Conservation (phyloP, 2,113 vertebrate species). For the Xyrauchen texanus region DNA sequence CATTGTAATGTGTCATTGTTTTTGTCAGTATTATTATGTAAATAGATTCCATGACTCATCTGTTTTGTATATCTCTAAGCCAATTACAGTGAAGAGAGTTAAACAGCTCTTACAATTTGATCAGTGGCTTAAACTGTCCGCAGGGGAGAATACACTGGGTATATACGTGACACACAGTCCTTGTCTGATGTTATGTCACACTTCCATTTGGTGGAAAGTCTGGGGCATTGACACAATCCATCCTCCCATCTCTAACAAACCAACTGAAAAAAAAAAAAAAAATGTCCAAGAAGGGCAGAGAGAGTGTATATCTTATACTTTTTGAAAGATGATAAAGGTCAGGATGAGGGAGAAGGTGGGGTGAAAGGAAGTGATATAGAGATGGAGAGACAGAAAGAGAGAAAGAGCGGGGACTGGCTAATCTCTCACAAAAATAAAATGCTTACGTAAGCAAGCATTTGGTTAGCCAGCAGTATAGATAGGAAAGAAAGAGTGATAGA, state of each 20-base stretch:
- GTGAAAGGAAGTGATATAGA: slow-evolving; percentile 10
- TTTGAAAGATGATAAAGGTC: no score
- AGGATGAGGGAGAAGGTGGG: not conserved
- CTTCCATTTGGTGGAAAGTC: slow-evolving; percentile 62
- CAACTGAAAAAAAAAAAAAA: slow-evolving; percentile 46
- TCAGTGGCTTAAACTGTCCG: slow-evolving; percentile 11
- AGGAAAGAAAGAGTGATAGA: no score
- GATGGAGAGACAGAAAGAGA: not conserved
- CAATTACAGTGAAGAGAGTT: slow-evolving; percentile 67
- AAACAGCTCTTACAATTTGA: slow-evolving; percentile 64
- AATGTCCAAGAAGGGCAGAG: slow-evolving; percentile 1
- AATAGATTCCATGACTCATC: slow-evolving; percentile 64
- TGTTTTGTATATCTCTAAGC: slow-evolving; percentile 70
- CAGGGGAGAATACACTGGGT: not conserved
- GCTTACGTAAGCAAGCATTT: slow-evolving; percentile 68
- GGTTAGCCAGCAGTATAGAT: slow-evolving; percentile 41
- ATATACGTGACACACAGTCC: slow-evolving; percentile 16
- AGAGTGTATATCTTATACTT: not conserved
- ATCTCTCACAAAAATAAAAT: slow-evolving; percentile 74
- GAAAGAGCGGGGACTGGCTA: slow-evolving; percentile 61
- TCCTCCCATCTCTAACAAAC: slow-evolving; percentile 17
- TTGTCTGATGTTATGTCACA: slow-evolving; percentile 68
- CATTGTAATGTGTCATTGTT: not conserved
- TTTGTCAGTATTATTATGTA: slow-evolving; percentile 62
- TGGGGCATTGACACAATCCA: slow-evolving; percentile 68